Percentiles rank a stretch among this genome's conserved stretches.
Conservation (phyloP, 2,797 vertebrate species). For the Rhinogobio ventralis region DNA sequence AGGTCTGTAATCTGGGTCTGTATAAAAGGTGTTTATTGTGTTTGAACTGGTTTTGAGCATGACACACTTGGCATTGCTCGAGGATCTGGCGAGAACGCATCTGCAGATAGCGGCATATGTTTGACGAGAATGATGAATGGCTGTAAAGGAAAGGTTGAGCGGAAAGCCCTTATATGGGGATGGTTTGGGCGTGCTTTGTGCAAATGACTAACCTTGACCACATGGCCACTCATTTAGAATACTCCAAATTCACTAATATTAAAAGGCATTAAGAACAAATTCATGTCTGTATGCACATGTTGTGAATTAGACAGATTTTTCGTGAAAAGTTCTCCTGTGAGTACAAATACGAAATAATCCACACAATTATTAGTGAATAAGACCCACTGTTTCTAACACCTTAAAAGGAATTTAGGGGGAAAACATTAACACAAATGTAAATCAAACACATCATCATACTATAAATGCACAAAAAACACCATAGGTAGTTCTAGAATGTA, state of each 20-base stretch:
- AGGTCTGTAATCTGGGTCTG: too few relatives aligned
- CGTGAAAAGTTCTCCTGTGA: background rate
- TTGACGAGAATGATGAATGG: background rate
- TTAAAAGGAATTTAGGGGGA: background rate
- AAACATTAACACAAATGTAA: background rate
- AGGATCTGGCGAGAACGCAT: background rate
- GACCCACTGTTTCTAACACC: background rate
- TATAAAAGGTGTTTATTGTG: background rate
- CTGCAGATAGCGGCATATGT: background rate
- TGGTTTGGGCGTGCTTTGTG: background rate
- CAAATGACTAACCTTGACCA: background rate
- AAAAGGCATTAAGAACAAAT: background rate
- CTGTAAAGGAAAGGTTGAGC: background rate
- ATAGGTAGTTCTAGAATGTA: constrained; percentile 27
- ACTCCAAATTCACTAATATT: background rate
- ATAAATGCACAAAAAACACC: background rate
- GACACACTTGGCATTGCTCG: background rate
- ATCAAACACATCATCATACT: background rate
- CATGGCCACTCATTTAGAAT: background rate
- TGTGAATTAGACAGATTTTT: background rate
- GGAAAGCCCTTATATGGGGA: background rate
- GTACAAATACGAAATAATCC: background rate
- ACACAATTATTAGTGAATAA: background rate
- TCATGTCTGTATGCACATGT: background rate
- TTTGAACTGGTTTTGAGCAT: background rate